Evolutionary conservation across 2,888 invertebrate genomes (phyloP).

Genomic region (Caenorhabditis sp.): DNA sequence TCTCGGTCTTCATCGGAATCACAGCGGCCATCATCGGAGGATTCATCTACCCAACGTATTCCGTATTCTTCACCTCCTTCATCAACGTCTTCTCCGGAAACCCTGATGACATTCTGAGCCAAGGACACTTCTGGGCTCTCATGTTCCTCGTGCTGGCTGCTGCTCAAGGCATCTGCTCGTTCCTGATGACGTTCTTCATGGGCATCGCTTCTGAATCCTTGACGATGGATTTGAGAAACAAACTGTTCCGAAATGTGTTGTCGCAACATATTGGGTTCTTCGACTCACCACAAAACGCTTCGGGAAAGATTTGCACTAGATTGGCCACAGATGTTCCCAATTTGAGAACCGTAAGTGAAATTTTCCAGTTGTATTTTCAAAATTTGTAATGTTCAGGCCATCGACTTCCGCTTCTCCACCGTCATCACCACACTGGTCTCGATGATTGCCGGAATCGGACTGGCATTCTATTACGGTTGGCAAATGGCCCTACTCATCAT

Average conservation of each 20-base stretch:
- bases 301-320: constrained; percentile 84
- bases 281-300: constrained; percentile 84
- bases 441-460: constrained; percentile 73
- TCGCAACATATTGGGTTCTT: constrained; percentile 85
- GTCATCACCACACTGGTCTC: constrained; percentile 83
- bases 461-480: constrained; percentile 85
- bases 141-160: constrained; percentile 83
- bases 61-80: constrained; percentile 84
- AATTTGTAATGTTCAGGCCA: constrained; percentile 81
- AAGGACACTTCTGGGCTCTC: constrained; percentile 85
- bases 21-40: constrained; percentile 83
- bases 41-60: constrained; percentile 84
- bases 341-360: constrained; percentile 80
- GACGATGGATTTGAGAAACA: constrained; percentile 83
- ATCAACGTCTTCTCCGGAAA: constrained; percentile 78
- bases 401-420: constrained; percentile 84
- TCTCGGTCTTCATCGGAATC: constrained; percentile 83
- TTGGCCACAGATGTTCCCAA: constrained; percentile 85
- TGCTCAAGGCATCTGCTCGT: constrained; percentile 83
- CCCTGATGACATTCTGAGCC: constrained; percentile 80
- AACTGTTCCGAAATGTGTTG: constrained; percentile 84
- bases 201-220: constrained; percentile 83
- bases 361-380: neutral
- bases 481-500: constrained; percentile 84
- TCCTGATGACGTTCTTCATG: constrained; percentile 81